A percentile compares a stretch with the other conserved stretches of the same genome.
Conservation (phyloP, 2,797 vertebrate species). For the Tympanoctomys barrerae region DNA sequence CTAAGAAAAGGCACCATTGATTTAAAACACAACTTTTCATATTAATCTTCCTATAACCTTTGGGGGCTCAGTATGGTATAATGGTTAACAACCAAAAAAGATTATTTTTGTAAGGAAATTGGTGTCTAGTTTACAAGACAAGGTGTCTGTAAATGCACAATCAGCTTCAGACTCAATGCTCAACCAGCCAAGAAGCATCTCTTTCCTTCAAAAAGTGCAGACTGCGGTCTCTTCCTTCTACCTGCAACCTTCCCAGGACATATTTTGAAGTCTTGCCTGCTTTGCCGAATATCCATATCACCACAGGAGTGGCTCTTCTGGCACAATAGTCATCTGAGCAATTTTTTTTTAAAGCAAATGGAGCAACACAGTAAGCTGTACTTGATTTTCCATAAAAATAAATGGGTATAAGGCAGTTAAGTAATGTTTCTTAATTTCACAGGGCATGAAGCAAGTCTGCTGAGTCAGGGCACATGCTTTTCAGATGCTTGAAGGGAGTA, state of each 20-base stretch:
- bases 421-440: conserved; percentile 30
- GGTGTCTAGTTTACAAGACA: conserved; percentile 12
- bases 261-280: neutral
- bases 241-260: neutral
- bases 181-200: neutral
- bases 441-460: neutral
- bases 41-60: conserved; percentile 20
- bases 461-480: neutral
- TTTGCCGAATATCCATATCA: neutral
- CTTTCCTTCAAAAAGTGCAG: neutral
- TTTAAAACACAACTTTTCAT: neutral
- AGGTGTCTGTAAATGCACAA: neutral
- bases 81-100: conserved; percentile 15
- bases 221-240: neutral
- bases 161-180: neutral
- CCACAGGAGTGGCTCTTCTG: neutral
- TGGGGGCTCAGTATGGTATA: neutral
- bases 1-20: neutral
- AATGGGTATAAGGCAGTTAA: neutral
- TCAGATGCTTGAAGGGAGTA: neutral
- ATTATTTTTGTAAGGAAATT: neutral
- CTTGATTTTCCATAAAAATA: conserved; percentile 64
- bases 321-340: neutral
- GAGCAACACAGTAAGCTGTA: neutral
- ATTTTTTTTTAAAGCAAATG: neutral